These are phyloP conservation scores for Platycheirus rosarum DNA, from an alignment of 2,888 invertebrate genomes.

Conservation along the genomic window DNA sequence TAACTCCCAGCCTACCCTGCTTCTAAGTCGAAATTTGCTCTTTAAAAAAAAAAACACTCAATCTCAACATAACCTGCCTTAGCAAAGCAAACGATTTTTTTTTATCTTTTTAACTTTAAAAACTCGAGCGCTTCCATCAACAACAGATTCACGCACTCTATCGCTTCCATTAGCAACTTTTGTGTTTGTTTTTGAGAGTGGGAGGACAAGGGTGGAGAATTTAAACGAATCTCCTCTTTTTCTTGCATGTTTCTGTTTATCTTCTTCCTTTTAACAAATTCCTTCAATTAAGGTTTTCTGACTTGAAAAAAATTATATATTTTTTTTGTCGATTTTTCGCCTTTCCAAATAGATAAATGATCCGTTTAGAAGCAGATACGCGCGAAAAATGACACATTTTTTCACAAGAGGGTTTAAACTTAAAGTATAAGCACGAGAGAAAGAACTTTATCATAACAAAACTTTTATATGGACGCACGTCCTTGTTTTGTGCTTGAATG, in stretches of 20 bases:
- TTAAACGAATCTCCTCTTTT: background rate
- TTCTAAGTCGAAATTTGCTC: conserved; percentile 24
- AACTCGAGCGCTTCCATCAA: conserved; percentile 44
- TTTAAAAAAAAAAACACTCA: conserved; percentile 21
- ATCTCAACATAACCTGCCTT: conserved; percentile 31
- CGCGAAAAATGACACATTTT: conserved; percentile 55
- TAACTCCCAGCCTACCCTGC: conserved; percentile 8
- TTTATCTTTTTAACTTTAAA: conserved; percentile 10
- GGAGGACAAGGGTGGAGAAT: background rate
- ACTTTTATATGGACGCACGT: background rate
- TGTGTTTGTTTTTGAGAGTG: conserved; percentile 25
- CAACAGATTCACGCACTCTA: conserved; percentile 44
- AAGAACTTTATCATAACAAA: conserved; percentile 34
- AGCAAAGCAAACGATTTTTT: conserved; percentile 23
- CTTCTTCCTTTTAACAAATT: conserved; percentile 62
- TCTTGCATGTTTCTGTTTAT: conserved; percentile 55
- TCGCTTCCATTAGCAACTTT: conserved; percentile 55
- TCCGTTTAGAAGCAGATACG: conserved; percentile 67
- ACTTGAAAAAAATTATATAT: conserved; percentile 47
- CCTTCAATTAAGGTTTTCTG: conserved; percentile 56
- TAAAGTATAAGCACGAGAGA: conserved; percentile 14
- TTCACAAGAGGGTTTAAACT: conserved; percentile 20
- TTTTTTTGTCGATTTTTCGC: conserved; percentile 40
- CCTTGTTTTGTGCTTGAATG: too few species aligned
- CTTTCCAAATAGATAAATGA: conserved; percentile 70